Conservation (phyloP, 2,888 invertebrate genomes). For the Zaprionus obscuricornis region DNA sequence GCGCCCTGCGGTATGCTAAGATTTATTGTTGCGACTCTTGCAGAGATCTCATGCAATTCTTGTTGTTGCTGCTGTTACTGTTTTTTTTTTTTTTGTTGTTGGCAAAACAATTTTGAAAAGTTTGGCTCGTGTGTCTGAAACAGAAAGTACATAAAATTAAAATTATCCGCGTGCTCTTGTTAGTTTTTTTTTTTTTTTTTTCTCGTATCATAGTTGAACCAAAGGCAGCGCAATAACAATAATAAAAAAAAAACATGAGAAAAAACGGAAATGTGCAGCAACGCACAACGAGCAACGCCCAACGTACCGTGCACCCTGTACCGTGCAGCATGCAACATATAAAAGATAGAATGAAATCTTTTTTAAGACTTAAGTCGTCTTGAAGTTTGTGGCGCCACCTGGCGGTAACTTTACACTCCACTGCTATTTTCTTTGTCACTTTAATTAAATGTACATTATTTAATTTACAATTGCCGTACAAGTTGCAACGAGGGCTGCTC, state of each 20-base stretch:
- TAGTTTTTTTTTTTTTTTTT: too few relatives aligned
- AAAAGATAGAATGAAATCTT: slow-evolving; percentile 36
- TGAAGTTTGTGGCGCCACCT: slow-evolving; percentile 31
- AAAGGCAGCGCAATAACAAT: slow-evolving; percentile 1
- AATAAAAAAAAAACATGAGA: slow-evolving; percentile 12
- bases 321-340: too few relatives aligned
- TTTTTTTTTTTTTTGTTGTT: slow-evolving; percentile 35
- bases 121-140: slow-evolving; percentile 60
- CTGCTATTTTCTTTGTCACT: slow-evolving; percentile 36
- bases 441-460: slow-evolving; percentile 59
- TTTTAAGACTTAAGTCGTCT: slow-evolving; percentile 18
- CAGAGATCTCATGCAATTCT: slow-evolving; percentile 31
- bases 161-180: slow-evolving; percentile 68
- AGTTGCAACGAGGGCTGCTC: background rate
- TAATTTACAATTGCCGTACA: slow-evolving; percentile 37
- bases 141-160: slow-evolving; percentile 68
- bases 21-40: slow-evolving; percentile 69
- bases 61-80: slow-evolving; percentile 24
- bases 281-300: too few relatives aligned
- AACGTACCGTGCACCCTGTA: too few relatives aligned
- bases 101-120: slow-evolving; percentile 68
- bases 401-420: slow-evolving; percentile 16
- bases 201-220: slow-evolving; percentile 31
- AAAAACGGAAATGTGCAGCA: background rate
- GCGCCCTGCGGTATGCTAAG: slow-evolving; percentile 72